Evolutionary conservation across 1,140 invertebrate genomes (phyloP).

Genomic region (Panonychus citri): DNA sequence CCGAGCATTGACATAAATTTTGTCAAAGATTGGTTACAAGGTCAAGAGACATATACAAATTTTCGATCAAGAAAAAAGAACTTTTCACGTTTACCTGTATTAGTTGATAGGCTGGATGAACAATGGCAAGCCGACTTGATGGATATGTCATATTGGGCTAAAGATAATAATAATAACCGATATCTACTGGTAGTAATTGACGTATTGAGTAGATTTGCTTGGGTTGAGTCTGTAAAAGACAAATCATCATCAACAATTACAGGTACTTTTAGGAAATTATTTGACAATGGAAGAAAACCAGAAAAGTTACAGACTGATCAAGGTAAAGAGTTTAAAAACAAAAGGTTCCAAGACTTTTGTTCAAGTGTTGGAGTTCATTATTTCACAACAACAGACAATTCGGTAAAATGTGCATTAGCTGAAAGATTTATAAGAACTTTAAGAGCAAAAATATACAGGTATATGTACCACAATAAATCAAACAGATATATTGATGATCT

Average conservation of each 20-base stretch:
- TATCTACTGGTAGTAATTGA: constrained; percentile 16
- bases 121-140: constrained; percentile 16
- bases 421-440: constrained; percentile 27
- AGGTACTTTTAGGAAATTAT: constrained; percentile 10
- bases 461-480: constrained; percentile 22
- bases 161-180: constrained; percentile 12
- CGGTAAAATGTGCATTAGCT: constrained; percentile 23
- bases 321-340: constrained; percentile 9
- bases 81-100: constrained; percentile 12
- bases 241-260: constrained; percentile 10
- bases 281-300: constrained; percentile 4
- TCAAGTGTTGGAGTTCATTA: constrained; percentile 21
- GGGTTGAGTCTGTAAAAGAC: constrained; percentile 12
- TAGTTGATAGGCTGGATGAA: constrained; percentile 11
- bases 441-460: constrained; percentile 24
- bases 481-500: constrained; percentile 23
- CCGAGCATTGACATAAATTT: neutral
- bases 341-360: constrained; percentile 17
- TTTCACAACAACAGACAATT: constrained; percentile 21
- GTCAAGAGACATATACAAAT: constrained; percentile 15
- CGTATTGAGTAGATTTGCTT: constrained; percentile 15
- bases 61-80: constrained; percentile 11
- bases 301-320: constrained; percentile 6
- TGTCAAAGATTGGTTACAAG: constrained; percentile 9
- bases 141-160: constrained; percentile 10